Evolutionary conservation across 2,113 vertebrate species (phyloP).

Genomic region (Colius striatus): DNA sequence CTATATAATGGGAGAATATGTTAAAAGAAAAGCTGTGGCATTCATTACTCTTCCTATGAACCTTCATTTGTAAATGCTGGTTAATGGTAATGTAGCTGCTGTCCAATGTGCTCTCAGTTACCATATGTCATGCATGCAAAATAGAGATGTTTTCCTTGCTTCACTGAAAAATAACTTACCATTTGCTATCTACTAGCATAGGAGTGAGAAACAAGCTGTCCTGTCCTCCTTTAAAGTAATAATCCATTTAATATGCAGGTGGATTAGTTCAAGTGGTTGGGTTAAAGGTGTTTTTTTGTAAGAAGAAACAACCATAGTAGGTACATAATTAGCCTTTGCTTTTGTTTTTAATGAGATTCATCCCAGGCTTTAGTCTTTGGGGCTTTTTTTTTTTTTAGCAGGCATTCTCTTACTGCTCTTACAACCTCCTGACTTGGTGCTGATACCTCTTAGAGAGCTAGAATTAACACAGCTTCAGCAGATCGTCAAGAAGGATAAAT

Average conservation of each 20-base stretch:
- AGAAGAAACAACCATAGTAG: neutral
- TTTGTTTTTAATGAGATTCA: constrained; percentile 19
- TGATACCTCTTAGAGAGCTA: neutral
- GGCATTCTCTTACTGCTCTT: neutral
- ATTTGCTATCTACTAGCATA: neutral
- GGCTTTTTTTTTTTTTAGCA: neutral
- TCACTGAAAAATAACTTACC: neutral
- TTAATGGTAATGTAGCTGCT: constrained; percentile 23
- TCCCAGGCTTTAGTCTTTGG: neutral
- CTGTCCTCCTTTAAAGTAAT: neutral
- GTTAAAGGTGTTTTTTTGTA: neutral
- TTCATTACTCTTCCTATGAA: constrained; percentile 36
- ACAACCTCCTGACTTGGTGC: neutral
- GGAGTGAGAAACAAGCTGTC: neutral
- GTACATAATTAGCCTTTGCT: neutral
- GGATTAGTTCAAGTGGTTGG: neutral
- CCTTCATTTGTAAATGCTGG: constrained; percentile 27
- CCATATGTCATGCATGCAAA: neutral
- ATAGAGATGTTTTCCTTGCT: neutral
- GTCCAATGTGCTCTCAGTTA: neutral
- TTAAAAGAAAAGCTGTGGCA: neutral
- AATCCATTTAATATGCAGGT: neutral
- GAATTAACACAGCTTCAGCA: neutral
- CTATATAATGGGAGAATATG: neutral
- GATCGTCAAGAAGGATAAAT: neutral